phyloP scores from a whole-genome alignment of 2,113 vertebrate genomes.

The Chascanopsetta lugubris region DNA sequence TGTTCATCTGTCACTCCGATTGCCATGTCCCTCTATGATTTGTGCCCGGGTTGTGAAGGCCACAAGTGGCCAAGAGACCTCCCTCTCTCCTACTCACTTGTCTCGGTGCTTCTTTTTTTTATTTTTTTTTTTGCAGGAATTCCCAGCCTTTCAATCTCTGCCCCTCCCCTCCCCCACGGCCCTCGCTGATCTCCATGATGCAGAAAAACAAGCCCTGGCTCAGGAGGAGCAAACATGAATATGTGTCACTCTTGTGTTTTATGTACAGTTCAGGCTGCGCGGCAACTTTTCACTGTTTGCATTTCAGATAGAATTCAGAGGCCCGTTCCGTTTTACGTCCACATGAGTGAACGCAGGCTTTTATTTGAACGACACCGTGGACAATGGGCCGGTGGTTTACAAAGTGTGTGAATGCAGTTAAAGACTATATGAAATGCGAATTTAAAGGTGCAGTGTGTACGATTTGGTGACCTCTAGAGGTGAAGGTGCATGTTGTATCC shows the following conservation, averaged over 20 bases:
- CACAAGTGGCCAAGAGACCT: conserved; percentile 79
- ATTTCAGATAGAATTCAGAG: neutral
- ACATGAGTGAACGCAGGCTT: neutral
- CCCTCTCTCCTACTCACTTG: conserved; percentile 56
- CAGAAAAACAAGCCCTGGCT: conserved; percentile 32
- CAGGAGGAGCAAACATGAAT: conserved; percentile 19
- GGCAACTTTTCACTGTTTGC: conserved; percentile 6
- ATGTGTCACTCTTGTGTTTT: conserved; percentile 18
- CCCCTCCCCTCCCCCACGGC: conserved; percentile 48
- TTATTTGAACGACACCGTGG: neutral
- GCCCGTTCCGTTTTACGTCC: neutral
- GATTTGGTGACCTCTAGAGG: too few species aligned
- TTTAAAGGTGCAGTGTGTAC: too few species aligned
- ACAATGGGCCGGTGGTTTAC: neutral
- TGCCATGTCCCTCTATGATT: conserved; percentile 81
- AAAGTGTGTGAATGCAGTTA: conserved; percentile 6
- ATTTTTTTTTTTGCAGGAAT: conserved; percentile 22
- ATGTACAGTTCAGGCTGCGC: neutral
- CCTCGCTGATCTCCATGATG: conserved; percentile 40
- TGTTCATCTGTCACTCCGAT: conserved; percentile 85
- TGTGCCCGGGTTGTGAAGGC: conserved; percentile 76
- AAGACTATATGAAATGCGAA: too few species aligned
- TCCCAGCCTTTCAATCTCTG: conserved; percentile 46
- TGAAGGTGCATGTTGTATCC: too few species aligned
- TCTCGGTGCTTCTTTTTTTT: conserved; percentile 26